Evolutionary conservation across 2,113 vertebrate genomes (phyloP).

Genomic region (Athene noctua): DNA sequence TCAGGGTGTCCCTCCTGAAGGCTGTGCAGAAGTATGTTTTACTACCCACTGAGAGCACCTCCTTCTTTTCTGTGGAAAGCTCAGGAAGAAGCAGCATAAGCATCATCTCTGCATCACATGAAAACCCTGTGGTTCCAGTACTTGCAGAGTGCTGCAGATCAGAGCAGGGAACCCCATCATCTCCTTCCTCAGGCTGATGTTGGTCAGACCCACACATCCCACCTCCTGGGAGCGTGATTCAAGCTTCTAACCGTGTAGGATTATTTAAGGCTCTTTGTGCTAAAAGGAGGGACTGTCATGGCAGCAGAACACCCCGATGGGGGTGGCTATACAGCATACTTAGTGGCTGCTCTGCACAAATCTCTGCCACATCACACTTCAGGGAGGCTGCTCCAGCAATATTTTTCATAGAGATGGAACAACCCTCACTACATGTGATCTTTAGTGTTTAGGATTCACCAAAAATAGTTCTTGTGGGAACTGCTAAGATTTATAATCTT

Average conservation of each 20-base stretch:
- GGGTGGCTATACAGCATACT: not conserved
- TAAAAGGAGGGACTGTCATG: not conserved
- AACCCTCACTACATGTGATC: not conserved
- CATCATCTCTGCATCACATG: not conserved
- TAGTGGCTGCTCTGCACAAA: not conserved
- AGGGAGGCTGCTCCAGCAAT: not conserved
- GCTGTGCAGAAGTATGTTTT: not conserved
- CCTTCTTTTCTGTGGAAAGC: not conserved
- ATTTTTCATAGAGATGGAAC: not conserved
- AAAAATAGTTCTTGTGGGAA: not conserved
- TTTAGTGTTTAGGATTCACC: not conserved
- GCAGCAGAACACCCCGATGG: not conserved
- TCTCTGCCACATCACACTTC: not conserved
- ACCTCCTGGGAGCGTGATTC: rapidly evolving
- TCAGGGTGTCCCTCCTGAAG: not conserved
- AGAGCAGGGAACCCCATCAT: not conserved
- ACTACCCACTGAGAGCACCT: not conserved
- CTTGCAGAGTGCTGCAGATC: not conserved
- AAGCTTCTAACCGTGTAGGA: not conserved
- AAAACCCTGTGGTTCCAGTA: not conserved
- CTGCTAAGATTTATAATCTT: not conserved
- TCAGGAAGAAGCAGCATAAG: not conserved
- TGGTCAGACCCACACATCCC: not conserved
- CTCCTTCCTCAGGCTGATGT: not conserved
- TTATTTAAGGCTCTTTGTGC: not conserved